phyloP scores from a whole-genome alignment of 2,113 vertebrate genomes.

The Apistogramma diplotaenia region DNA sequence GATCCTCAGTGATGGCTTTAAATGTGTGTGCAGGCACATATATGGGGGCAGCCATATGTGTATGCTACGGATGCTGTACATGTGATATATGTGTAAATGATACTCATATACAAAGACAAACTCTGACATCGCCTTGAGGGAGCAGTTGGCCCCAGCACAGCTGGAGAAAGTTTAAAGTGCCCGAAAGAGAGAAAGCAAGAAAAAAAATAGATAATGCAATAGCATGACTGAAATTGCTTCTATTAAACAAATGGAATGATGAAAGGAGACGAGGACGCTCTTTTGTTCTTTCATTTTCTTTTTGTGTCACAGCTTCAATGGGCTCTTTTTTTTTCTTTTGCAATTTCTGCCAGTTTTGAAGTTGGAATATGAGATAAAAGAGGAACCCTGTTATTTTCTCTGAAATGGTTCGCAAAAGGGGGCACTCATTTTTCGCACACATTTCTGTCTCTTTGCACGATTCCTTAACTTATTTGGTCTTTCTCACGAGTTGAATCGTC shows the following conservation, averaged over 20 bases:
- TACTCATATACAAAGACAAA: not conserved
- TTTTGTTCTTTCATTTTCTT: constrained; percentile 28
- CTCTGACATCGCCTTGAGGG: constrained; percentile 19
- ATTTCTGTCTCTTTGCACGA: not conserved
- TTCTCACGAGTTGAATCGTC: not conserved
- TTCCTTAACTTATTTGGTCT: not conserved
- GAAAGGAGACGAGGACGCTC: not conserved
- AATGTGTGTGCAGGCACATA: not conserved
- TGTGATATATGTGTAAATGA: not conserved
- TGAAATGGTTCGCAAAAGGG: not conserved
- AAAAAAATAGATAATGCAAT: not conserved
- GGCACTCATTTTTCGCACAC: not conserved
- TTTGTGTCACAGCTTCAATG: constrained; percentile 23
- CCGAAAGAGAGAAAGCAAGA: not conserved
- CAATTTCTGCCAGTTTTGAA: constrained; percentile 13
- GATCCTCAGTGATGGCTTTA: not conserved
- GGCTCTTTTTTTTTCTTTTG: not conserved
- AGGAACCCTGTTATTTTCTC: constrained; percentile 16
- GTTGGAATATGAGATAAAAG: constrained; percentile 18
- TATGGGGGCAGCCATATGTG: not conserved
- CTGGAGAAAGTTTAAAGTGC: not conserved
- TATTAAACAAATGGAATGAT: constrained; percentile 37
- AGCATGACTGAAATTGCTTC: constrained; percentile 2
- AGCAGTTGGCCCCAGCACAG: constrained; percentile 17
- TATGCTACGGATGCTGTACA: not conserved